Base-by-base conservation (phyloP, 1,140 invertebrate genomes). In the Papilio dardanus region DNA sequence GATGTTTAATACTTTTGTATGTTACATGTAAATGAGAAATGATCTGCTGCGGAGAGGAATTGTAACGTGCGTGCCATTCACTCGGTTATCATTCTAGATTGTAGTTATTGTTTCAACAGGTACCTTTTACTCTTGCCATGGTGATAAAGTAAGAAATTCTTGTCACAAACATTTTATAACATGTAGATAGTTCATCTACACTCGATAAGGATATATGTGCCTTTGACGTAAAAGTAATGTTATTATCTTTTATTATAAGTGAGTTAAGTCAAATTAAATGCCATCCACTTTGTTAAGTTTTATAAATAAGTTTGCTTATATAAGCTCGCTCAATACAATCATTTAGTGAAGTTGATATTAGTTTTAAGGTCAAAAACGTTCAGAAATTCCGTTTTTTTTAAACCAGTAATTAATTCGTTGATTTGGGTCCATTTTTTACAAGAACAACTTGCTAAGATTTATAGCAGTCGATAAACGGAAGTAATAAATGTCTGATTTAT, bases 71-170 rank as follows among this genome's bases (percentile, higher is more conserved):
- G 92, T 93, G 92, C 92, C 92, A 93, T 93, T 92, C 90, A 86
- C 88, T 92, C 83, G 88, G 86, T 90, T 90, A 91, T 89, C 88
- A 89, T 88, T 83, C 82, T 90, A 90, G 87, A 86, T 86, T 88
- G 83, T 92, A 92, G 90, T 90, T 87, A 89, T 85, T 84, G 81
- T 89, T 89, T 91, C 86, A 93, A 93, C 90, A 92, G 90, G 92
- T 93, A 93, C 92, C 92, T 93, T 93, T 92, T 84, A 90, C 90
- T 93, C 92, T 93, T 93, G 92, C 92, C 92, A 93, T 93, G 92
- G 89, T 91, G 87, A 91, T 92, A 92, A 88, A 92, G 79, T 92
- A 91, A 90, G 90, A 88, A 89, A 87, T 86, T 92, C 88, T 91
- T 91, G 90, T 92, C 89, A 89, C 89, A 92, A 90, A 88, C 81